Evolutionary conservation across 2,113 vertebrate genomes (phyloP).

Genomic region (Amazona vittata): DNA sequence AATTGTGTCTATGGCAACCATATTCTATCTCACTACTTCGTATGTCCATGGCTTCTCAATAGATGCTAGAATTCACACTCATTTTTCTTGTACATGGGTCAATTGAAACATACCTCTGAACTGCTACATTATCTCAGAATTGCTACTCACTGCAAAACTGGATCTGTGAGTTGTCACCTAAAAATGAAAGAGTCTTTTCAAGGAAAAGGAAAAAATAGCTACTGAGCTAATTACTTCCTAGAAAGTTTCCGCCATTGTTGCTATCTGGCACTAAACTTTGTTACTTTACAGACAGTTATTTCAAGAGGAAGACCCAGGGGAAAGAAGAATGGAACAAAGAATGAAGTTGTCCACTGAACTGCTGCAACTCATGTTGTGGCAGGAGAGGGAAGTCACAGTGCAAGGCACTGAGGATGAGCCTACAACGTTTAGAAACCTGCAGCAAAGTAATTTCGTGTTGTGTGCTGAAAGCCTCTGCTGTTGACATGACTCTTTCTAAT

Average conservation of each 20-base stretch:
- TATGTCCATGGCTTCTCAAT: neutral
- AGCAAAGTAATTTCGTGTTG: neutral
- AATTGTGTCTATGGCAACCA: conserved; percentile 58
- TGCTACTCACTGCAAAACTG: neutral
- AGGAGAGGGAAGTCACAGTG: neutral
- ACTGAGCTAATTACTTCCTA: neutral
- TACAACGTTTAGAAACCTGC: neutral
- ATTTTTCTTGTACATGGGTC: neutral
- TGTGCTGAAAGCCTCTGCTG: neutral
- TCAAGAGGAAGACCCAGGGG: neutral
- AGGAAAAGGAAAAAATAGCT: neutral
- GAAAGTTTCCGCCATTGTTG: neutral
- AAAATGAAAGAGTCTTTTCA: neutral
- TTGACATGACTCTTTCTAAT: neutral
- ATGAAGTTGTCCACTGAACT: neutral
- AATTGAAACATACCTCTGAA: conserved; percentile 15
- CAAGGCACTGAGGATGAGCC: neutral
- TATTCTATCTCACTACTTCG: neutral
- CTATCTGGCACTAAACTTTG: neutral
- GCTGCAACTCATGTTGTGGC: neutral
- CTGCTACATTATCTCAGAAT: neutral
- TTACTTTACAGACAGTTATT: neutral
- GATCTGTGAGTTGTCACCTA: neutral
- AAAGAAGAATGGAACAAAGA: neutral
- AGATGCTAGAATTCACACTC: neutral